phyloP scores from a whole-genome alignment of 2,888 invertebrate genomes.

The Philopedon plagiatum region DNA sequence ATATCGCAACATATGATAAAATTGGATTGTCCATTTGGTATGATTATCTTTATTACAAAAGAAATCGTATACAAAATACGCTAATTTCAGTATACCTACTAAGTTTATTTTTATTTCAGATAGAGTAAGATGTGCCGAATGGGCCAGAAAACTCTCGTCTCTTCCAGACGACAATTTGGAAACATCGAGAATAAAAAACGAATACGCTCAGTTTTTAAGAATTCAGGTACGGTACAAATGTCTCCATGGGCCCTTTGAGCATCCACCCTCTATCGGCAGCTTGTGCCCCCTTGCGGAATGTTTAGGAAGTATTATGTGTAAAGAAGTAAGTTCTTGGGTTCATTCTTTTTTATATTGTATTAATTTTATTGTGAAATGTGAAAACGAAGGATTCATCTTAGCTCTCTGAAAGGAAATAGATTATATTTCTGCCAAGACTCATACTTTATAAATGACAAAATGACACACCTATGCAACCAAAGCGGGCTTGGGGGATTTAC shows the following conservation, averaged over 20 bases:
- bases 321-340: constrained; percentile 38
- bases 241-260: constrained; percentile 70
- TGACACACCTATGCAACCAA: too few species aligned
- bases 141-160: constrained; percentile 69
- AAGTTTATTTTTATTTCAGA: constrained; percentile 61
- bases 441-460: too few species aligned
- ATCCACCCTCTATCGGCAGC: constrained; percentile 66
- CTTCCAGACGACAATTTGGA: constrained; percentile 69
- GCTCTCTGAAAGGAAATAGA: too few species aligned
- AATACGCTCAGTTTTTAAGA: constrained; percentile 71
- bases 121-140: constrained; percentile 71
- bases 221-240: constrained; percentile 70
- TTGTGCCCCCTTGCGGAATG: constrained; percentile 69
- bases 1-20: constrained; percentile 64
- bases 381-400: too few species aligned
- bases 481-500: too few species aligned
- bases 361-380: too few species aligned
- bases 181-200: constrained; percentile 69
- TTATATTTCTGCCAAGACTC: too few species aligned
- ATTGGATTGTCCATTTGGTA: constrained; percentile 66
- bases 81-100: too few species aligned
- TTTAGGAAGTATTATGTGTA: constrained; percentile 65
- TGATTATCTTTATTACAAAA: neutral
- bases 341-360: constrained; percentile 27
- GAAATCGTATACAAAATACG: too few species aligned